Evolutionary conservation across 2,113 vertebrate genomes (phyloP).

Genomic region (Rhinogobius similis): DNA sequence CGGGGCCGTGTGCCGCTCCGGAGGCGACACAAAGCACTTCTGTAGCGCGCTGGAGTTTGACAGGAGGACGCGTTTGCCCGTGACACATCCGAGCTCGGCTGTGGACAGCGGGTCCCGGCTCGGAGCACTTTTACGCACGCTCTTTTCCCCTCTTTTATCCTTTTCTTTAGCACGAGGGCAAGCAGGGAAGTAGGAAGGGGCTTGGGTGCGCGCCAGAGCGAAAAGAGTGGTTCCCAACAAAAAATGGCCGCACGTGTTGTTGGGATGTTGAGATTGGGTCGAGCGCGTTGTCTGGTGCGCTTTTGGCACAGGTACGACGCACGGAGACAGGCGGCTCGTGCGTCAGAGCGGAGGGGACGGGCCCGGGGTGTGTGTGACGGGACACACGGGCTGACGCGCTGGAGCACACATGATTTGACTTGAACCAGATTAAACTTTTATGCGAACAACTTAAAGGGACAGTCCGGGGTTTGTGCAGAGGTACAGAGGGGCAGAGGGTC

Average conservation of each 20-base stretch:
- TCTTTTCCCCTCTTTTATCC: constrained; percentile 1
- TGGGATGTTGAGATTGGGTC: constrained; percentile 35
- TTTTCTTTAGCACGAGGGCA: constrained; percentile 6
- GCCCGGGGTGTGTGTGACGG: background rate
- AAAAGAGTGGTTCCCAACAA: constrained; percentile 40
- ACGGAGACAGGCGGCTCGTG: too few relatives aligned
- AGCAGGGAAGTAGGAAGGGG: background rate
- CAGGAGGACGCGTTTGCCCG: constrained; percentile 33
- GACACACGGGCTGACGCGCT: background rate
- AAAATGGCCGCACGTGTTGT: constrained; percentile 76
- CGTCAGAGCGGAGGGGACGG: too few relatives aligned
- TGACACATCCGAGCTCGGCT: too few relatives aligned
- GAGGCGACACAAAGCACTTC: constrained; percentile 57
- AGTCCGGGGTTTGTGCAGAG: background rate
- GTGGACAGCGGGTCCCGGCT: too few relatives aligned
- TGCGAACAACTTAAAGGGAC: background rate
- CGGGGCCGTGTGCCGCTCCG: too few relatives aligned
- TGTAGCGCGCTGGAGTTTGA: constrained; percentile 57
- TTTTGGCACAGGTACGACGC: constrained; percentile 5
- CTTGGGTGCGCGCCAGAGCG: too few relatives aligned
- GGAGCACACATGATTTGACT: background rate
- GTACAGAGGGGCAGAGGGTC: background rate
- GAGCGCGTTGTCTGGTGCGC: constrained; percentile 42
- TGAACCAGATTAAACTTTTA: background rate
- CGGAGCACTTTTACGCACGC: constrained; percentile 1